phyloP scores from a whole-genome alignment of 2,888 invertebrate genomes.

The Nemotelus pantherinus region DNA sequence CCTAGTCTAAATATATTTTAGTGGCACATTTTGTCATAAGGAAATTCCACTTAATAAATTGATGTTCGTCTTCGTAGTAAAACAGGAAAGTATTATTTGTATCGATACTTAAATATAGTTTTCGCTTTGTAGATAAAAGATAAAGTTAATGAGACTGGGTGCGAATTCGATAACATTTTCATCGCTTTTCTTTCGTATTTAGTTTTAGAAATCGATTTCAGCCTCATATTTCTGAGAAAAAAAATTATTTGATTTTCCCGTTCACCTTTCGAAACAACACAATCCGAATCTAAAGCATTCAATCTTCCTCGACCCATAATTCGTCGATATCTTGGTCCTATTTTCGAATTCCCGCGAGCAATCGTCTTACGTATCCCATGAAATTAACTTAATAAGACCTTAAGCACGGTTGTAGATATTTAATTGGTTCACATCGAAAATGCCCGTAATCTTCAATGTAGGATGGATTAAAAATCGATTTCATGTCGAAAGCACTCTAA shows the following conservation, averaged over 20 bases:
- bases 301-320: background rate
- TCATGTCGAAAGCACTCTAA: conserved; percentile 21
- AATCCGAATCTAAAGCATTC: background rate
- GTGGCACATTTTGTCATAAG: conserved; percentile 20
- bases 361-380: conserved; percentile 29
- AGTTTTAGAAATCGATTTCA: too few species aligned
- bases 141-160: too few species aligned
- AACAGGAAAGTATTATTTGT: background rate
- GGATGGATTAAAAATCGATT: conserved; percentile 39
- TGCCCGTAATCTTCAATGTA: conserved; percentile 8
- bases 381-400: conserved; percentile 42
- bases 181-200: too few species aligned
- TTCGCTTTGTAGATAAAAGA: too few species aligned
- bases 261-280: too few species aligned
- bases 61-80: background rate
- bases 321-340: conserved; percentile 3
- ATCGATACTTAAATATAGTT: background rate
- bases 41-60: background rate
- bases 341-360: conserved; percentile 15
- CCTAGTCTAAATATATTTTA: conserved; percentile 37
- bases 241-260: too few species aligned
- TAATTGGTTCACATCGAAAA: conserved; percentile 35
- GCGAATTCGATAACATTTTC: too few species aligned
- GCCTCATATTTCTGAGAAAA: too few species aligned
- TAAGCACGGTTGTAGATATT: conserved; percentile 34